Conservation (phyloP, 2,888 invertebrate species). For the Nezara viridula region DNA sequence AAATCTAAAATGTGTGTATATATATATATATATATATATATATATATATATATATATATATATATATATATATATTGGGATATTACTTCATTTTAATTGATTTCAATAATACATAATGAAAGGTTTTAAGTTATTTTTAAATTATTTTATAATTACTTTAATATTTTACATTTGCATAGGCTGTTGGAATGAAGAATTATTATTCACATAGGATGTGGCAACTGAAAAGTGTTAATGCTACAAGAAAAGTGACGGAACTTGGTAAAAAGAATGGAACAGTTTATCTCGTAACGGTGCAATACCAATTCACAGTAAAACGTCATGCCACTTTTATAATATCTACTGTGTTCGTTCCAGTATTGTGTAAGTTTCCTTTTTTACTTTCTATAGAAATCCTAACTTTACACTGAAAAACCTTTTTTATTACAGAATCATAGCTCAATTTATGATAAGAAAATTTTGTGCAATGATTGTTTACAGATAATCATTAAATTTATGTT, state of each 20-base stretch:
- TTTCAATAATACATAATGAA: background rate
- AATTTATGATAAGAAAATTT: too few relatives aligned
- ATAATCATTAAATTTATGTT: too few relatives aligned
- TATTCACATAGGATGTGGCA: constrained; percentile 8
- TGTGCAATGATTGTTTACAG: background rate
- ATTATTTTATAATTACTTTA: background rate
- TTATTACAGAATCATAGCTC: too few relatives aligned
- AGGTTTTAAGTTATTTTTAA: background rate
- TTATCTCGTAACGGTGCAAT: constrained; percentile 4
- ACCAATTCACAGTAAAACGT: constrained; percentile 35
- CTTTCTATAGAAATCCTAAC: background rate
- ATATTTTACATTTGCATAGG: background rate
- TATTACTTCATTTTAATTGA: background rate
- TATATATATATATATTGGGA: too few relatives aligned
- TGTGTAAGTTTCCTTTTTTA: background rate
- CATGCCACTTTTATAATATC: constrained; percentile 9
- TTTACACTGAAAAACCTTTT: too few relatives aligned
- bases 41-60: too few relatives aligned
- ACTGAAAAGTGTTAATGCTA: background rate
- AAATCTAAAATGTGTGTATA: too few relatives aligned
- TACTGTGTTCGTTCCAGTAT: constrained; percentile 42
- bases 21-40: too few relatives aligned
- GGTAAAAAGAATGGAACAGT: constrained; percentile 9
- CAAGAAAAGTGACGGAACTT: constrained; percentile 34
- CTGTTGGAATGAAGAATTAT: constrained; percentile 39